Evolutionary conservation across 1,140 invertebrate genomes (phyloP), one percentile per base, ranked within the genome.

Genomic region (Lucilia cuprina): DNA sequence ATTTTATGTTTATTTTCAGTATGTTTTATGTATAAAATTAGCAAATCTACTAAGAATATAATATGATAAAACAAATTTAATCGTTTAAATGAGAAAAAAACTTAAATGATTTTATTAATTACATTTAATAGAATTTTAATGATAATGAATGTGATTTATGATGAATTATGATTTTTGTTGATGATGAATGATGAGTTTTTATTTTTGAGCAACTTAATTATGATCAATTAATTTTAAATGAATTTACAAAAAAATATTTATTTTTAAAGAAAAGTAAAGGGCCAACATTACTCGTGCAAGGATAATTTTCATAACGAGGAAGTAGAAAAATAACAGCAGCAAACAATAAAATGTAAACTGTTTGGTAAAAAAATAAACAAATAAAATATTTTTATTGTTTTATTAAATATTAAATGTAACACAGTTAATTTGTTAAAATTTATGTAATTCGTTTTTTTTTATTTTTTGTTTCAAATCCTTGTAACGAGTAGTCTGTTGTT

Each of bases 261-360:
- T 47, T 60, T 55, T 47, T 83, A 74, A 47, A 84, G 30, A 82
- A 84, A 88, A 88, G 87, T 86, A 87, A 88, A 89, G 89, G 89
- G 89, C 89, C 86, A 90, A 88, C 87, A 88, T 87, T 86, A 90
- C 89, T 90, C 89, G 89, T 90, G 89, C 89, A 90, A 90, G 89
- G 89, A 90, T 89, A 87, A 87, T 85, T 47, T 78, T 70, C 65
- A 70, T 70, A 70, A 70, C 65, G 65, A 70, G 65, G 65, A 70
- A 21, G 65, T 21, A 70, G 65, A 70, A 70, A 70, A 70, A 70
- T 21, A 21, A 70, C 65, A 70, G 65, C 65, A 70, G 65, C 65
- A 70, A 70, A 70, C 65, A 21, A 70, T 70, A 70, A 70, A 70
- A n/a, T 70, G 65, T 80, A 49, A 80, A 80, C 77, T 50, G 65